These are phyloP conservation scores for Tangara arthus DNA, from an alignment of 2,797 vertebrate genomes.

Conservation along the genomic window DNA sequence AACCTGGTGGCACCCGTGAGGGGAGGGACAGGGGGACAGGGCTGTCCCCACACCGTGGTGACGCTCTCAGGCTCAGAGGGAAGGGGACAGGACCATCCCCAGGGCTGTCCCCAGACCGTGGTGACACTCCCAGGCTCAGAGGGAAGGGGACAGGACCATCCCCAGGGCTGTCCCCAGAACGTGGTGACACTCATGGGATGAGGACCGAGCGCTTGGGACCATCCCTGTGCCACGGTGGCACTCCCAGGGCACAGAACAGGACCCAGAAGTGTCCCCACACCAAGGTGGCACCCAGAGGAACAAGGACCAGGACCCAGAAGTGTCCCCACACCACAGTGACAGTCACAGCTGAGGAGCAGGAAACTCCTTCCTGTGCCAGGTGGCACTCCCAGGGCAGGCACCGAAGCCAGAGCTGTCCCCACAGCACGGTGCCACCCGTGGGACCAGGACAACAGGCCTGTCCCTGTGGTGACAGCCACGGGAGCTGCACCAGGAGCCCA, in stretches of 20 bases:
- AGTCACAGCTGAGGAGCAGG: not conserved
- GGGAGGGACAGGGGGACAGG: not conserved
- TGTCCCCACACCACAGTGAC: accelerated
- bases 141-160: no score
- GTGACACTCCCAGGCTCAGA: not conserved
- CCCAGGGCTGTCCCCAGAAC: no score
- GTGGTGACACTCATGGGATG: not conserved
- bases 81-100: not conserved
- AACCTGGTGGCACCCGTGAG: accelerated
- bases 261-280: not conserved
- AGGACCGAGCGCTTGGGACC: not conserved
- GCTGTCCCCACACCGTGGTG: not conserved
- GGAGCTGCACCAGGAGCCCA: not conserved
- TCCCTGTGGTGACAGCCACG: not conserved
- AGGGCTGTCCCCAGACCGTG: not conserved
- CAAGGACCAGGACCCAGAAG: not conserved
- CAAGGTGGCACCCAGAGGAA: accelerated
- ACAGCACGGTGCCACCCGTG: accelerated
- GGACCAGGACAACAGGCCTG: not conserved
- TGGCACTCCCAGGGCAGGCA: not conserved
- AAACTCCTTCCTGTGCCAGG: not conserved
- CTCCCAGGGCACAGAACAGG: accelerated
- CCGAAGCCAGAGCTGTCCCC: not conserved
- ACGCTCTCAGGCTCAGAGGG: no score
- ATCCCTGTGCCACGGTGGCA: not conserved